Evolutionary conservation across 2,888 invertebrate species (phyloP).

Genomic region (Eueremaeus valkanovi): DNA sequence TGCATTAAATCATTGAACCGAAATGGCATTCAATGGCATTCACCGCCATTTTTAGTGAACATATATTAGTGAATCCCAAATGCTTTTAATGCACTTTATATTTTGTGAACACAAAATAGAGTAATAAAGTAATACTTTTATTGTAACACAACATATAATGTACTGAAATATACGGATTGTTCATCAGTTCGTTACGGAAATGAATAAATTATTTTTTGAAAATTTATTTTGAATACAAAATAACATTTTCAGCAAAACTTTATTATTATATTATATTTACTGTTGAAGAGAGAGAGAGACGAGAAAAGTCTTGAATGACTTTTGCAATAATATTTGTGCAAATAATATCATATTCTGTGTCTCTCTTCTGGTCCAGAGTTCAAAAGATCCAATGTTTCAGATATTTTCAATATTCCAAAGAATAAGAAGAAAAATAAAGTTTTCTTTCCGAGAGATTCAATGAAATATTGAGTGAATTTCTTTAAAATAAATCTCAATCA

Average conservation of each 20-base stretch:
- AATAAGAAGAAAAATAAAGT: neutral
- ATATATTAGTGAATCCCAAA: conserved; percentile 23
- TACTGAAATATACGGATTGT: neutral
- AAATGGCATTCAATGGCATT: conserved; percentile 14
- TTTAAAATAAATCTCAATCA: neutral
- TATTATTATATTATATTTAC: no score
- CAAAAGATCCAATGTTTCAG: no score
- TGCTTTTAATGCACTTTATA: conserved; percentile 17
- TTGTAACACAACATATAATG: neutral
- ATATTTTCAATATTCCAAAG: neutral
- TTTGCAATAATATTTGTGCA: neutral
- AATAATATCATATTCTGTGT: neutral
- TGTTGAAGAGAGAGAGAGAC: no score
- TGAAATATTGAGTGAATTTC: neutral
- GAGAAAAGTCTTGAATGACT: no score
- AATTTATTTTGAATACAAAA: no score
- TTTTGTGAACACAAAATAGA: conserved; percentile 11
- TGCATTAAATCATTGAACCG: conserved; percentile 31
- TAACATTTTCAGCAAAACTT: no score
- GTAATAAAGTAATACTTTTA: no score
- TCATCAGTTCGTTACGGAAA: neutral
- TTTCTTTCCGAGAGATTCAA: neutral
- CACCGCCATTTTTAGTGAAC: neutral
- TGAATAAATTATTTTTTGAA: neutral
- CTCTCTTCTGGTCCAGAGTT: neutral